These are phyloP conservation scores for Phoenoteleia sp. DNA, from an alignment of 2,888 invertebrate species.

Conservation along the genomic window DNA sequence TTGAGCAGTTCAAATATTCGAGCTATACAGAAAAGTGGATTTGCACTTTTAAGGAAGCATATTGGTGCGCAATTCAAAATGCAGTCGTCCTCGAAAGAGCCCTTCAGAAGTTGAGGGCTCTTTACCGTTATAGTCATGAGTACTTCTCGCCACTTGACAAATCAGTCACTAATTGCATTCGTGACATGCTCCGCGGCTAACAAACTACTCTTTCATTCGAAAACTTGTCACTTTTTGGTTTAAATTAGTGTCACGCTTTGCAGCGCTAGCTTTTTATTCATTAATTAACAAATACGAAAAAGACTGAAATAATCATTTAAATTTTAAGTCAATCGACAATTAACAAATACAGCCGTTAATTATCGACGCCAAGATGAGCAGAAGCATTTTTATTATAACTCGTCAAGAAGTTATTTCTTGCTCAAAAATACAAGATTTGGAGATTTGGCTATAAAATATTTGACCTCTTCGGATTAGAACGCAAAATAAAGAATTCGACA, in stretches of 20 bases:
- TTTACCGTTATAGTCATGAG: conserved; percentile 80
- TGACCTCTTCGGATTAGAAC: conserved; percentile 4
- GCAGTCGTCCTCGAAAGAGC: conserved; percentile 84
- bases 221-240: conserved; percentile 68
- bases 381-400: no score
- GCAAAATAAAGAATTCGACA: conserved; percentile 14
- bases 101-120: conserved; percentile 82
- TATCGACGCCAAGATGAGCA: no score
- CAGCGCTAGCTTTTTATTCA: neutral
- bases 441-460: no score
- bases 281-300: neutral
- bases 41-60: conserved; percentile 78
- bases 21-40: conserved; percentile 62
- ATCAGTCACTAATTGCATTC: conserved; percentile 86
- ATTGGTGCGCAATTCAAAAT: conserved; percentile 85
- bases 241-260: conserved; percentile 37
- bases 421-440: no score
- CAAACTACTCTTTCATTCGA: conserved; percentile 82
- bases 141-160: conserved; percentile 83
- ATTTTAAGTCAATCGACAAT: no score
- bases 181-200: conserved; percentile 85
- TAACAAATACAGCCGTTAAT: no score
- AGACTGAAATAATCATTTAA: no score
- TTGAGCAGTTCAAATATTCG: conserved; percentile 53
- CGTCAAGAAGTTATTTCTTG: no score